Evolutionary conservation across 2,113 vertebrate genomes (phyloP), one percentile per base, ranked within the genome.

Genomic region (Pelvicachromis taeniatus): DNA sequence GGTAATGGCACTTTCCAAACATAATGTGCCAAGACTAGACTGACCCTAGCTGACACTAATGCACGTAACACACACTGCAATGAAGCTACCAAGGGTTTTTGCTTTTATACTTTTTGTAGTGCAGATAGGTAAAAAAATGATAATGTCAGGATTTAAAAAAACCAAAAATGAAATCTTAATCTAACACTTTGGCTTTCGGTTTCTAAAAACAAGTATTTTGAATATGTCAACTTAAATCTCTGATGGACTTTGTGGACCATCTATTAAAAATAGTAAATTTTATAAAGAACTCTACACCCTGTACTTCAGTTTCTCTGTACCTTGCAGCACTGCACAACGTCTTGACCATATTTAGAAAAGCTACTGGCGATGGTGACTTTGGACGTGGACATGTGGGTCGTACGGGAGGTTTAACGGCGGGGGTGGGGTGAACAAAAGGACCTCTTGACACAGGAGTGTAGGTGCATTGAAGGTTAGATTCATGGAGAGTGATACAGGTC

Each of bases 391-490:
- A 45, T 10, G 29, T 33, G 26, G 58, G 54, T 33, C 19, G 83
- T 87, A 50, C 23, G 87, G 91, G 84, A 89, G 84, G 87, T 83
- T 88, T 92, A 90, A 91, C 82, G 78, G 75, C 21, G 11, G 42
- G 35, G 61, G 6, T 0, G 6, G 4, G 9, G 35, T 3, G n/a
- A 92, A 94, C 93, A 95, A 94, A 87, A 83, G 86, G 70, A 80
- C 85, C 90, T 81, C 86, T 94, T 92, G 89, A 90, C 87, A 89
- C 48, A 3, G 75, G 19, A 14, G 63, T 82, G 85, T 77, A 91
- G 88, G 81, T 91, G 80, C 78, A 82, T 79, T 91, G 91, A 90
- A 94, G 92, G 93, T 91, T 88, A 90, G 79, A 85, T 83, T 84
- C 85, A 54, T 2, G 12, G 78, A 81, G 83, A 58, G 83, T 54